Evolutionary conservation across 2,797 vertebrate species (phyloP), one percentile per base, ranked within the genome.

Genomic region (Hylomyscus alleni): DNA sequence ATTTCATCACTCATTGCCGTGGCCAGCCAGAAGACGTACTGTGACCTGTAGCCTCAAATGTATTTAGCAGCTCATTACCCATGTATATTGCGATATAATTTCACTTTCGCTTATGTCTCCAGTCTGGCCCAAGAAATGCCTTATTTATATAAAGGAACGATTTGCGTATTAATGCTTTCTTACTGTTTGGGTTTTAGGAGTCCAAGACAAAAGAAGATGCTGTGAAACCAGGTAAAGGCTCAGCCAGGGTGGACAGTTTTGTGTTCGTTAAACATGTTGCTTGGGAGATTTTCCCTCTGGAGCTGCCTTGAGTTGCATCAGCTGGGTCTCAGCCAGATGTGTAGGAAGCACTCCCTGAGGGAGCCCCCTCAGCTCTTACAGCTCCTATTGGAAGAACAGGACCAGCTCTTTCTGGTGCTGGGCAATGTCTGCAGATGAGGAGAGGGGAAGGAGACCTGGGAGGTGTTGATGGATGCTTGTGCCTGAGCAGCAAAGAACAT

Each of bases 171-270:
- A 81, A 98, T 95, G 3, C n/a, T 93, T 82, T 94, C 52, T 87
- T 98, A 60, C 95, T 52, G 3, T 98, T 98, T 98, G 96, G 10
- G 95, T 98, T 98, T 95, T 94, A 99, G 98, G 91, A 62, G 96
- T 85, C 73, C 22, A 56, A 91, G 83, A 44, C 86, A 54, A 20
- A 13, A 52, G 91, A 89, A 31, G 90, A 8, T 34, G 4, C 77
- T 80, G 54, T 85, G 60, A 75, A 69, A 86, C 44, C 96, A 98
- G 98, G 98, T 98, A 98, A 97, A 72, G n/a, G 44, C 0, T 67
- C 91, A 60, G 15, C 44, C 15, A 56, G 82, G 26, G 40, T 14
- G 34, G 52, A 7, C 24, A 34, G n/a, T 81, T 97, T 65, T 93
- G 73, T 4, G 6, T 78, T 84, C 80, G 87, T 90, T 3, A 7